A percentile compares a stretch with the other conserved stretches of the same genome.
Conservation (phyloP, 2,113 vertebrate species). For the Nycticryphes semicollaris region DNA sequence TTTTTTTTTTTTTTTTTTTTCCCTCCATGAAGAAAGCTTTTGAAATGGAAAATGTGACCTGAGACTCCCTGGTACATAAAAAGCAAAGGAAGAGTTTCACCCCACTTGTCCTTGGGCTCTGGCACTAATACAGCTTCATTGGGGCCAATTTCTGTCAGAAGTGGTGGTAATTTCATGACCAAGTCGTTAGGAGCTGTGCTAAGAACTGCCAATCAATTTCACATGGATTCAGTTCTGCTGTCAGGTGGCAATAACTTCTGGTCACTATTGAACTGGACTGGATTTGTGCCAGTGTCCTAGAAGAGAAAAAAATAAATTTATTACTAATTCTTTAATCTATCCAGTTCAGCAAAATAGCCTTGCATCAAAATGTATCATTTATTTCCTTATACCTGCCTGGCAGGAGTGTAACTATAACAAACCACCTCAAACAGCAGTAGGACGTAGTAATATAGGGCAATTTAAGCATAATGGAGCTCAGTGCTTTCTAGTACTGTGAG, state of each 20-base stretch:
- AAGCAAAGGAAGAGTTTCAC: neutral
- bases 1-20: neutral
- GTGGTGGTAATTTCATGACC: neutral
- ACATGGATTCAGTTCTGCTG: neutral
- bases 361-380: constrained; percentile 47
- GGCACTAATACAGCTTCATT: neutral
- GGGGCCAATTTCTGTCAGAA: neutral
- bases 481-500: constrained; percentile 7
- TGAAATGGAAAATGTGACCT: neutral
- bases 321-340: constrained; percentile 2
- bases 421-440: constrained; percentile 10
- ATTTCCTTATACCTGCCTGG: constrained; percentile 18
- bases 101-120: fast-evolving
- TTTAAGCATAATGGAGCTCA: constrained; percentile 47
- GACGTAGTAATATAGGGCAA: constrained; percentile 25
- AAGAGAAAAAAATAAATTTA: constrained; percentile 15
- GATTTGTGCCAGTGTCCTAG: constrained; percentile 13
- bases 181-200: neutral
- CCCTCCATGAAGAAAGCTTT: neutral
- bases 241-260: constrained; percentile 12
- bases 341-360: constrained; percentile 11
- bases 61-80: neutral
- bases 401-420: constrained; percentile 47
- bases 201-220: neutral
- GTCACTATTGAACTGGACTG: neutral